Base-by-base conservation (phyloP, 2,113 vertebrate genomes). In the Numida meleagris region DNA sequence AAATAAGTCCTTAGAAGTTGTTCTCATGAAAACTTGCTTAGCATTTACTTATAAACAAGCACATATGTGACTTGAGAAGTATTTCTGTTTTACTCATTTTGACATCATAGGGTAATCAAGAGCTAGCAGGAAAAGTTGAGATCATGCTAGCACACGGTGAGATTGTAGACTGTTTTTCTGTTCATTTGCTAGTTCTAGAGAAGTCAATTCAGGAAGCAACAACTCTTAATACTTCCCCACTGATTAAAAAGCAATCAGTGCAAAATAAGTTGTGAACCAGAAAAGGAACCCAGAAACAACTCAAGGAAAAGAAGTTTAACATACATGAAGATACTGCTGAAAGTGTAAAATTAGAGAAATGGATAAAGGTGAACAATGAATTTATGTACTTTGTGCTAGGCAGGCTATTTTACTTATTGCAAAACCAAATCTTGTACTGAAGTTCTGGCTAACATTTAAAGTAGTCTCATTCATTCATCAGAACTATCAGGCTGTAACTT, bases 1-100 rank as follows among this genome's bases (percentile, higher is more conserved):
- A 85, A 85, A 10, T 82, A 50, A 89, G 38, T 31, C 84, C 53
- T 82, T 79, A 40, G 48, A 93, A 85, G 71, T 43, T 40, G 29
- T 75, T 76, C 62, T 87, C 66, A 91, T 79, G 79, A 94, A 90
- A 88, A 73, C 17, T 76, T 82, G 51, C 65, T 89, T 84, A 76
- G 34, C 2, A 0, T 89, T 94, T 68, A 79, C 67, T 92, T 88
- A 65, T 57, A 91, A 95, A 87, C 82, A 85, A 87, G 62, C 43
- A 75, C 81, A 85, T 57, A 75, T 87, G 81, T 36, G 78, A 82
- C 58, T 89, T 65, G 17, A 81, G 46, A 92, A 82, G 36, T 33
- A 63, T 68, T 94, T 78, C 65, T 90, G 16, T 10, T 92, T 78
- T 75, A 50, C 12, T 72, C 34, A 50, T 84, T 58, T 72, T 46